Conservation (phyloP, 2,797 vertebrate genomes). For the Chrysocyon brachyurus region DNA sequence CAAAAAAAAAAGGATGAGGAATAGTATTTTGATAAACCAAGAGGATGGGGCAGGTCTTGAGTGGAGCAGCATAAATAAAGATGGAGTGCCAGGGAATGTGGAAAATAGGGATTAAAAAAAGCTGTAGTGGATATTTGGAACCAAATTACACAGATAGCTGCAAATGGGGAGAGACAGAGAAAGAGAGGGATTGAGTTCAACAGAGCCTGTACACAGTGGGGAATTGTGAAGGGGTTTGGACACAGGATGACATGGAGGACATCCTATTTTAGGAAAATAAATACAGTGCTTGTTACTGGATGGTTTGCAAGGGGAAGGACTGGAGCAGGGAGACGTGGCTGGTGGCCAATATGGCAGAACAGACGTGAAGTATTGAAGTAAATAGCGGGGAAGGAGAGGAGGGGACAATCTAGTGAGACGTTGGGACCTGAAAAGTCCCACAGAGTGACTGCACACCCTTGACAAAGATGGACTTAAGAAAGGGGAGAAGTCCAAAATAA, state of each 20-base stretch:
- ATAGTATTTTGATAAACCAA: not conserved
- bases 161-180: not conserved
- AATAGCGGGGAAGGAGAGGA: not conserved
- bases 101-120: not conserved
- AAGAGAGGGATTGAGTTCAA: not conserved
- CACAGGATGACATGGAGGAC: not conserved
- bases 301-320: not conserved
- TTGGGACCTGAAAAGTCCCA: not conserved
- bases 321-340: not conserved
- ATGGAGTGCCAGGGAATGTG: not conserved
- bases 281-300: not conserved
- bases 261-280: not conserved
- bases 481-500: conserved; percentile 18
- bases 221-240: conserved; percentile 19
- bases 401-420: not conserved
- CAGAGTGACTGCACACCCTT: not conserved
- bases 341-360: not conserved
- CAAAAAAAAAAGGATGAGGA: not conserved
- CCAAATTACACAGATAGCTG: not conserved
- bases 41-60: not conserved
- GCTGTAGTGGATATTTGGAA: not conserved
- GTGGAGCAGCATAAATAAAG: not conserved
- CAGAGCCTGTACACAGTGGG: not conserved
- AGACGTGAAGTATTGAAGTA: not conserved
- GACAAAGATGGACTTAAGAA: not conserved